Percentiles rank a stretch among this genome's conserved stretches.
These are phyloP conservation scores for Neomorphus geoffroyi DNA, from an alignment of 2,797 vertebrate genomes.

Conservation along the genomic window DNA sequence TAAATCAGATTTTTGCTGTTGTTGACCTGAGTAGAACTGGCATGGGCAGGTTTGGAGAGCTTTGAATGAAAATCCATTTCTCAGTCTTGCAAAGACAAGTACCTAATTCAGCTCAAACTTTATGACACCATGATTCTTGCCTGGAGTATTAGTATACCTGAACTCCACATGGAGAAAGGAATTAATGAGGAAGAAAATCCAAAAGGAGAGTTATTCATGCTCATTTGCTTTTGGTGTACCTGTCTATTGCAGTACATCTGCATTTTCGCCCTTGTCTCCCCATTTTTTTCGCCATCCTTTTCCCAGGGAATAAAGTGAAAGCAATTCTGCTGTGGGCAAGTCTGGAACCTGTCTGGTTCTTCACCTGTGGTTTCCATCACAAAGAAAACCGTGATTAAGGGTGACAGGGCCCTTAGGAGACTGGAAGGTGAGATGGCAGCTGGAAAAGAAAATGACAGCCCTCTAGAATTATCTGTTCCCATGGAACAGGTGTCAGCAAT, in stretches of 20 bases:
- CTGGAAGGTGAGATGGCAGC: constrained; percentile 54
- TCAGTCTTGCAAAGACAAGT: background rate
- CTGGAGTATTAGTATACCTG: background rate
- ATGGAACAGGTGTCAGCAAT: constrained; percentile 30
- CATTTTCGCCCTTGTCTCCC: background rate
- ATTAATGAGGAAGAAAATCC: constrained; percentile 6
- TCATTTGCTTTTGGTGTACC: background rate
- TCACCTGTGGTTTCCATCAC: constrained; percentile 36
- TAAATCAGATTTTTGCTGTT: background rate
- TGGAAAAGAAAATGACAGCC: constrained; percentile 39
- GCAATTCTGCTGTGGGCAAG: constrained; percentile 33
- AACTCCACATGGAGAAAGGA: background rate
- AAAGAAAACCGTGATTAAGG: constrained; percentile 2
- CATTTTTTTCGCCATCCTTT: background rate
- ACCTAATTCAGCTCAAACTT: background rate
- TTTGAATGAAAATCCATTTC: background rate
- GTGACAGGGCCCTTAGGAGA: constrained; percentile 52
- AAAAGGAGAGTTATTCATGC: background rate
- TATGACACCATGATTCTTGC: background rate
- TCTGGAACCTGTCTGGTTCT: constrained; percentile 50
- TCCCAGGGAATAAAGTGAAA: constrained; percentile 3
- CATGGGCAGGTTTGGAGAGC: background rate
- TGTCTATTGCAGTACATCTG: background rate
- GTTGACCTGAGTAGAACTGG: background rate
- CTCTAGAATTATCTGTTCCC: constrained; percentile 17